phyloP scores from a whole-genome alignment of 1,140 invertebrate genomes.

The Aphelinus atriplicis region DNA sequence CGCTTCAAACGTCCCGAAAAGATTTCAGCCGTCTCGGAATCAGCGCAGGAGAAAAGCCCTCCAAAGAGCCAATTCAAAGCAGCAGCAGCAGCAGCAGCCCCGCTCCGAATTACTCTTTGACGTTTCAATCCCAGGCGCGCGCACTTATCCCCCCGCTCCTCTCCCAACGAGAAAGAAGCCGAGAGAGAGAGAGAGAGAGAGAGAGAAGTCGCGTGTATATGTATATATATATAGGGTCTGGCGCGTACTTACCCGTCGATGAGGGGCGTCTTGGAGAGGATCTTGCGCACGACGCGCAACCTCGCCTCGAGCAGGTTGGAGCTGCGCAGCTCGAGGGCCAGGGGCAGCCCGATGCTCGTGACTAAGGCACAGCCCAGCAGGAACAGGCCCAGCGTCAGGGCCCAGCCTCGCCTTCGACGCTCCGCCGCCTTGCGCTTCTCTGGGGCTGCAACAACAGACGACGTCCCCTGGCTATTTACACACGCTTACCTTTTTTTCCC shows the following conservation, averaged over 20 bases:
- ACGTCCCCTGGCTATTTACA: background rate
- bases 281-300: slow-evolving; percentile 68
- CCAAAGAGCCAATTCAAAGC: no score
- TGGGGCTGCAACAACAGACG: slow-evolving; percentile 22
- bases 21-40: no score
- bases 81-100: no score
- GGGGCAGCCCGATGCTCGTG: slow-evolving; percentile 65
- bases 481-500: background rate
- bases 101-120: no score
- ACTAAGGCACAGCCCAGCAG: slow-evolving; percentile 62
- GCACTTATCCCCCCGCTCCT: no score
- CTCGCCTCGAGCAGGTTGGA: slow-evolving; percentile 70
- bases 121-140: no score
- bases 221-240: no score
- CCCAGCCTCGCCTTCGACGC: slow-evolving; percentile 52
- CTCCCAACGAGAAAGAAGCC: background rate
- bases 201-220: background rate
- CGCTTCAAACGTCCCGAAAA: no score
- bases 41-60: no score
- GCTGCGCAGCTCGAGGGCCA: slow-evolving; percentile 69
- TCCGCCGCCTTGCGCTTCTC: slow-evolving; percentile 2
- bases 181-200: background rate
- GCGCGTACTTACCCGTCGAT: slow-evolving; percentile 64
- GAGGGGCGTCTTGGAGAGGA: slow-evolving; percentile 68
- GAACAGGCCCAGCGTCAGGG: slow-evolving; percentile 58